Percentiles rank a stretch among this genome's conserved stretches.
Evolutionary conservation across 2,797 vertebrate genomes (phyloP).

Genomic region (Crenuchus spilurus): DNA sequence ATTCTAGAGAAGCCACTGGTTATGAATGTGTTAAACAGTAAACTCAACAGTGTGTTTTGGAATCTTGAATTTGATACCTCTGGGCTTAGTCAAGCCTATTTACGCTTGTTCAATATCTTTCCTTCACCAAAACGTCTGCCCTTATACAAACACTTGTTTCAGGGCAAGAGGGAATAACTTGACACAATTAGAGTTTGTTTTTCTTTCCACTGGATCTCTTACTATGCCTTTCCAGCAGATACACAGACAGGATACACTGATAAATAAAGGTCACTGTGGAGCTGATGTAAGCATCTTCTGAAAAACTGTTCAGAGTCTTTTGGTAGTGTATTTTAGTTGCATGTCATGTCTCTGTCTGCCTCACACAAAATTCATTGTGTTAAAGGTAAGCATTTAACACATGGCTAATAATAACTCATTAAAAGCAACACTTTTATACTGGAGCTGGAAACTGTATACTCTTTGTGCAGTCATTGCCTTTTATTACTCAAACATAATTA

Average conservation of each 20-base stretch:
- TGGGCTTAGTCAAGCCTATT: background rate
- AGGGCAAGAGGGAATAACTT: background rate
- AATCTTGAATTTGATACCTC: background rate
- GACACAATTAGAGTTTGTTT: background rate
- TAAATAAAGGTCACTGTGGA: background rate
- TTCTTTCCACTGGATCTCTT: background rate
- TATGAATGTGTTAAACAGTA: background rate
- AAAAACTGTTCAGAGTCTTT: background rate
- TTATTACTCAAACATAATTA: too few relatives aligned
- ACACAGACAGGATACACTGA: background rate
- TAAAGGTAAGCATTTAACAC: too few relatives aligned
- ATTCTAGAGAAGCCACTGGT: background rate
- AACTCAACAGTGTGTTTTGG: background rate
- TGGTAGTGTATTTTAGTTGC: too few relatives aligned
- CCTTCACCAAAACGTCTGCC: background rate
- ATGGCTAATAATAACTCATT: too few relatives aligned
- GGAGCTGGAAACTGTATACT: too few relatives aligned
- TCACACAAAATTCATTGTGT: too few relatives aligned
- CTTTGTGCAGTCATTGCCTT: too few relatives aligned
- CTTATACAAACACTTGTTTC: background rate
- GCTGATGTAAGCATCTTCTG: background rate
- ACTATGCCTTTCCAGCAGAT: background rate
- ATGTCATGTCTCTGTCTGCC: too few relatives aligned
- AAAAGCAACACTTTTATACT: too few relatives aligned
- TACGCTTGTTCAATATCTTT: background rate